A percentile compares a stretch with the other conserved stretches of the same genome.
Conservation (phyloP, 2,797 vertebrate species). For the Squalus acanthias region DNA sequence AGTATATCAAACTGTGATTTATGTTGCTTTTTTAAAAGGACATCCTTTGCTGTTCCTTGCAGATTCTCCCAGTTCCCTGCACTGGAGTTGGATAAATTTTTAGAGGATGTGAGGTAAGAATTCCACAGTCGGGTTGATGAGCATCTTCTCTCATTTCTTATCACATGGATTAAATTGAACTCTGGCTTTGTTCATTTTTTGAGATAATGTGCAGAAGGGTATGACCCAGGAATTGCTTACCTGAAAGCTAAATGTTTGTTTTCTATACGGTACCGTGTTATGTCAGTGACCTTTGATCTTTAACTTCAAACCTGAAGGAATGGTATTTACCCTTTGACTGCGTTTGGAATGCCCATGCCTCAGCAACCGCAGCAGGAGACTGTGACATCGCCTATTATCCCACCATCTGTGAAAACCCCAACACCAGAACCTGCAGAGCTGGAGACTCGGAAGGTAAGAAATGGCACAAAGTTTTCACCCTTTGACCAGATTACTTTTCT, state of each 20-base stretch:
- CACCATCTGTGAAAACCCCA: slow-evolving; percentile 88
- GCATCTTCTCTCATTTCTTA: slow-evolving; percentile 33
- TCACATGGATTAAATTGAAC: neutral
- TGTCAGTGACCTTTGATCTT: neutral
- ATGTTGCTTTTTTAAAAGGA: neutral
- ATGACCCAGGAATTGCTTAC: neutral
- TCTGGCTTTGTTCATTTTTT: neutral
- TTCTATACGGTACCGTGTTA: neutral
- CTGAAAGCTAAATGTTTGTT: slow-evolving; percentile 18
- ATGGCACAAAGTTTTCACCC: neutral
- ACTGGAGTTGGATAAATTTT: slow-evolving; percentile 91
- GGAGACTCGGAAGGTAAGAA: slow-evolving; percentile 85
- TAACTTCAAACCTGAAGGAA: slow-evolving; percentile 62
- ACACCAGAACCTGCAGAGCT: slow-evolving; percentile 93
- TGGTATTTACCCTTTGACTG: slow-evolving; percentile 91
- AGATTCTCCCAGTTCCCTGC: slow-evolving; percentile 96
- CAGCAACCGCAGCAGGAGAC: slow-evolving; percentile 91
- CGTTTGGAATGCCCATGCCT: slow-evolving; percentile 84
- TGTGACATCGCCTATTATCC: slow-evolving; percentile 87
- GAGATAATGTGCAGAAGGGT: no score
- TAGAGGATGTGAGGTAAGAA: slow-evolving; percentile 89
- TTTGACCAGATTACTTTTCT: neutral
- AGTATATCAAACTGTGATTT: neutral
- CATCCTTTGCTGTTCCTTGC: neutral
- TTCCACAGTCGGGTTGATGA: neutral